phyloP scores from a whole-genome alignment of 2,113 vertebrate genomes.

The Colaptes auratus region DNA sequence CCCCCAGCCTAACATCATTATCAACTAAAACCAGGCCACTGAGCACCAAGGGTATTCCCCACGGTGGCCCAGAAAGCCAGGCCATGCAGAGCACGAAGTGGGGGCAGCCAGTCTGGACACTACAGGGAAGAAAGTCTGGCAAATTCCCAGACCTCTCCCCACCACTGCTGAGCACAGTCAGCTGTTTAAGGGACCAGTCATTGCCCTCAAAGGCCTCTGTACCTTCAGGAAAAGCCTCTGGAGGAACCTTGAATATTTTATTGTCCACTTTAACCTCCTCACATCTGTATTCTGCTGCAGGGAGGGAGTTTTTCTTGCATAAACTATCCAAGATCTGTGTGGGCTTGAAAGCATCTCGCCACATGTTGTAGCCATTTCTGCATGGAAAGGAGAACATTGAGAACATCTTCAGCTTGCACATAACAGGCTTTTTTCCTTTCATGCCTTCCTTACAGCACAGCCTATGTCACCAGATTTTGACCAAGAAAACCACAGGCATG shows the following conservation, averaged over 20 bases:
- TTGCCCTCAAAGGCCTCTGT: background rate
- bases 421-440: background rate
- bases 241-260: constrained; percentile 89
- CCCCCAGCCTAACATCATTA: background rate
- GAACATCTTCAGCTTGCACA: background rate
- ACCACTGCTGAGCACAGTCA: background rate
- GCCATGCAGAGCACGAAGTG: background rate
- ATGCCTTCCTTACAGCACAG: background rate
- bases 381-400: background rate
- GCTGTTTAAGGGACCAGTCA: background rate
- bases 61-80: background rate
- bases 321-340: constrained; percentile 86
- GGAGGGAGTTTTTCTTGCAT: constrained; percentile 85
- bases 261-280: constrained; percentile 90
- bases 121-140: background rate
- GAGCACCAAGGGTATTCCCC: background rate
- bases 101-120: background rate
- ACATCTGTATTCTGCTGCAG: constrained; percentile 83
- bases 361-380: constrained; percentile 89
- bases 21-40: background rate
- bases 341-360: constrained; percentile 89
- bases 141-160: background rate
- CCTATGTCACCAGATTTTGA: background rate
- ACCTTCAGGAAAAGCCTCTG: constrained; percentile 87
- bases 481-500: background rate